A percentile compares a stretch with the other conserved stretches of the same genome.
Evolutionary conservation across 2,113 vertebrate species (phyloP).

Genomic region (Channa argus): DNA sequence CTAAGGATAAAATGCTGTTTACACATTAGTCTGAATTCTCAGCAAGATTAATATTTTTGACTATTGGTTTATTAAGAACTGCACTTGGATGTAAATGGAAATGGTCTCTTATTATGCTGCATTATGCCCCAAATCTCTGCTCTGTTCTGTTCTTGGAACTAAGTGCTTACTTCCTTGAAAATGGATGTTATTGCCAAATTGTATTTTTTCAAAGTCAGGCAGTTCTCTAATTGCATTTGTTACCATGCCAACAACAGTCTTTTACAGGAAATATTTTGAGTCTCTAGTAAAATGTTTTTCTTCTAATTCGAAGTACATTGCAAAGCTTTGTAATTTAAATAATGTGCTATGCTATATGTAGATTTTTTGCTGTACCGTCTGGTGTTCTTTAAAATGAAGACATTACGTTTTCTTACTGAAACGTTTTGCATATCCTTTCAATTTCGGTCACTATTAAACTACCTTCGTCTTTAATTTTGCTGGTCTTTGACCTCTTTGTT

Average conservation of each 20-base stretch:
- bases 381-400: not conserved
- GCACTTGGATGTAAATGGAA: not conserved
- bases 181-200: conserved; percentile 8
- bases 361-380: not conserved
- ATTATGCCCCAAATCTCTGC: not conserved
- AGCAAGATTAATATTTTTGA: not conserved
- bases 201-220: not conserved
- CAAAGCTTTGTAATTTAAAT: not conserved
- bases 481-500: not conserved
- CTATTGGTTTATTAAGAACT: not conserved
- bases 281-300: conserved; percentile 20
- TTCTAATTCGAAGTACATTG: not conserved
- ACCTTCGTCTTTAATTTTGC: not conserved
- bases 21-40: not conserved
- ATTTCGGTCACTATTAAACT: too few species aligned
- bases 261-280: not conserved
- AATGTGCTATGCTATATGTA: not conserved
- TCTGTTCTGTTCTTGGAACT: conserved; percentile 25
- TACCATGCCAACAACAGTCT: conserved; percentile 45
- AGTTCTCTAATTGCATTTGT: conserved; percentile 27
- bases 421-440: too few species aligned
- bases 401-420: too few species aligned
- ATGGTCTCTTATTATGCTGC: conserved; percentile 11
- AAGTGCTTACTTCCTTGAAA: conserved; percentile 42
- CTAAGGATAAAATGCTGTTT: not conserved